phyloP scores from a whole-genome alignment of 1,140 invertebrate genomes.

The Listronotus bonariensis region DNA sequence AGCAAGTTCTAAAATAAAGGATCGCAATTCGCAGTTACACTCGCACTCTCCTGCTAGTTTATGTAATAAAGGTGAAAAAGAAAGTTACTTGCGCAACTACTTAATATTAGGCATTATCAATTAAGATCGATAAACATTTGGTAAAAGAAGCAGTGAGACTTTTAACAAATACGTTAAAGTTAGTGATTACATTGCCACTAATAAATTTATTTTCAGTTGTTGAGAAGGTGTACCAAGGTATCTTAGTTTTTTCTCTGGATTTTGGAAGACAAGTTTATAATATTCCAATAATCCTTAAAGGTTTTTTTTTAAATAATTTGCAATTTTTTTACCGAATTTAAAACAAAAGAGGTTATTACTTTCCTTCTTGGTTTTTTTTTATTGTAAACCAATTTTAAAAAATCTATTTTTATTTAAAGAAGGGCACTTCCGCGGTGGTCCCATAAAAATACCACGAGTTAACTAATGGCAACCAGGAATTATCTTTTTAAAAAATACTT shows the following conservation, averaged over 20 bases:
- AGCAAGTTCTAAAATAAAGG: conserved; percentile 41
- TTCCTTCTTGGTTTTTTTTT: too few relatives aligned
- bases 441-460: too few relatives aligned
- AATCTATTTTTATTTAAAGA: too few relatives aligned
- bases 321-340: too few relatives aligned
- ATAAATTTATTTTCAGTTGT: conserved; percentile 60
- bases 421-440: too few relatives aligned
- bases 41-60: conserved; percentile 13
- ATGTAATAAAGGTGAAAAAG: conserved; percentile 27
- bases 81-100: conserved; percentile 64
- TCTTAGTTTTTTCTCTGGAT: conserved; percentile 59
- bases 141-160: conserved; percentile 62
- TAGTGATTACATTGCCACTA: conserved; percentile 58
- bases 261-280: conserved; percentile 59
- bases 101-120: conserved; percentile 64
- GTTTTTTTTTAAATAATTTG: too few relatives aligned
- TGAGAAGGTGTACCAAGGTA: conserved; percentile 60
- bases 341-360: too few relatives aligned
- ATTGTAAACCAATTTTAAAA: too few relatives aligned
- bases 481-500: too few relatives aligned
- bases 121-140: conserved; percentile 63
- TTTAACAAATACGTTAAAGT: conserved; percentile 59
- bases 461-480: too few relatives aligned
- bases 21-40: conserved; percentile 38
- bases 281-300: too few relatives aligned